Conservation (phyloP, 2,113 vertebrate species). For the Gadus macrocephalus region DNA sequence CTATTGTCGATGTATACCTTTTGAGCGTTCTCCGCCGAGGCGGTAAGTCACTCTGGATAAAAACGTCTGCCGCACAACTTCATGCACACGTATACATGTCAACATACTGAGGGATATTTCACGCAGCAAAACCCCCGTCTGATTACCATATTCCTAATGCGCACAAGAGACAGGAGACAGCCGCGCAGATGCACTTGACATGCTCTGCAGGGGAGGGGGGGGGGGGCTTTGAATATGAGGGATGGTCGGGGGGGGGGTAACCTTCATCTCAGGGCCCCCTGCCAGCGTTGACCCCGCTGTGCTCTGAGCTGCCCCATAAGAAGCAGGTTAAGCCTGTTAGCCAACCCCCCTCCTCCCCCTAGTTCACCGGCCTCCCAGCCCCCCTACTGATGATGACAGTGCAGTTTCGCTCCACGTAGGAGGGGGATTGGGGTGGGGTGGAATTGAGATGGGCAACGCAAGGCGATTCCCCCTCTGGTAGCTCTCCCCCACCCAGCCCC, state of each 20-base stretch:
- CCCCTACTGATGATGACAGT: constrained; percentile 27
- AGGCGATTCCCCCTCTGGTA: constrained; percentile 6
- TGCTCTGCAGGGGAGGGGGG: constrained; percentile 12
- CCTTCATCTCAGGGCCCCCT: constrained; percentile 13
- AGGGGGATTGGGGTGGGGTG: constrained; percentile 5
- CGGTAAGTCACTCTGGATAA: no score
- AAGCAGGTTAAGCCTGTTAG: constrained; percentile 53
- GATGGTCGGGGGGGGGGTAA: constrained; percentile 9
- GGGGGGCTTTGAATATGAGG: constrained; percentile 22
- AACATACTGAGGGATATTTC: not conserved
- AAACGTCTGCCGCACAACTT: no score
- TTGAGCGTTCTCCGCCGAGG: no score
- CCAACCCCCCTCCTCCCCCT: not conserved
- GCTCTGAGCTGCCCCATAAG: constrained; percentile 32
- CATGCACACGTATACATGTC: no score
- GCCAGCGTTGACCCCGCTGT: constrained; percentile 29
- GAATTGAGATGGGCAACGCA: constrained; percentile 9
- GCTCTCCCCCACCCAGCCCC: not conserved
- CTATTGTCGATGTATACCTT: no score
- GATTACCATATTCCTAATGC: constrained; percentile 33
- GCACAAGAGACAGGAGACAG: not conserved
- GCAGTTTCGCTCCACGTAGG: constrained; percentile 16
- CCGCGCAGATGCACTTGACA: constrained; percentile 32
- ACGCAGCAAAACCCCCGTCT: not conserved
- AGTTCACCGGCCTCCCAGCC: no score